Evolutionary conservation across 2,888 invertebrate species (phyloP), one percentile per base, ranked within the genome.

Genomic region (Beris morrisii): DNA sequence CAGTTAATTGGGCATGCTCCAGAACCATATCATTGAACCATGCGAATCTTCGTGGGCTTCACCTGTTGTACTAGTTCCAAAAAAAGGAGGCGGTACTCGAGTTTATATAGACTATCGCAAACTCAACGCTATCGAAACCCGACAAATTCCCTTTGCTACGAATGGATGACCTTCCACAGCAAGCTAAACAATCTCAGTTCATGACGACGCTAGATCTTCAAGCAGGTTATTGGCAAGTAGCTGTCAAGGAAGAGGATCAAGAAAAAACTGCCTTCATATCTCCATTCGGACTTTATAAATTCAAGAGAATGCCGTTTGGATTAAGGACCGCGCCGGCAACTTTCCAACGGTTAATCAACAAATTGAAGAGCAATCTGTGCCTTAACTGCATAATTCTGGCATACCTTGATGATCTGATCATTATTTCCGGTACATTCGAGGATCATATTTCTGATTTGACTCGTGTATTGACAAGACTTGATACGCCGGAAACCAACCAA

Each of bases 361-460:
- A 22, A 28, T 15, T 52, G 5, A 15, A 28, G 6, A 13, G n/a
- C 6, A 22, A 5, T 5, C n/a, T n/a, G n/a, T 13, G n/a, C 11
- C 4, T 7, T 5, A 22, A 28, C 6, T 6, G 6, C 11, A 52
- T 7, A n/a, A 52, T 52, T 1, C 28, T 52, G 4, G 22, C 52
- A 11, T 52, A 52, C 28, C 11, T 52, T 7, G 52, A 52, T 11
- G 52, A 52, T 28, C n/a, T 52, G n/a, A n/a, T 28, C 5, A 52
- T 52, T 6, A n/a, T 52, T 52, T 52, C 52, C 11, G 52, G 5
- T 4, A 15, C 52, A 28, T 52, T 52, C 22, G 52, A 52, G 6
- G 22, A 4, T 22, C 52, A n/a, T n/a, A n/a, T n/a, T n/a, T n/a
- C n/a, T n/a, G 2, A 75, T 0, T 74, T 75, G 32, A 67, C 73